Conservation (phyloP, 2,888 invertebrate species). For the Formica aserva region DNA sequence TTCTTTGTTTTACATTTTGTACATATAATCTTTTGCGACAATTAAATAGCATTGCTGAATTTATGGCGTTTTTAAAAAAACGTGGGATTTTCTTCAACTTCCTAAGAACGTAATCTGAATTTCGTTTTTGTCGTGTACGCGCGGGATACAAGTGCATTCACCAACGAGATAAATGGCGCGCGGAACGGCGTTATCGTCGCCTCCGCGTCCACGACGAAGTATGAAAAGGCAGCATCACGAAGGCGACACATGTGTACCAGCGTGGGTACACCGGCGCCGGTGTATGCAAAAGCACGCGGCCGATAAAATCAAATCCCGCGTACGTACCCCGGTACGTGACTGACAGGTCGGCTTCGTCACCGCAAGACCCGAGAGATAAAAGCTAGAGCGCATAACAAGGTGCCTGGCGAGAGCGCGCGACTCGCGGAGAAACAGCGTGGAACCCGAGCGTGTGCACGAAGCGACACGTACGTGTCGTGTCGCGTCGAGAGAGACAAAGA, state of each 20-base stretch:
- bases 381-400: conserved; percentile 79
- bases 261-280: conserved; percentile 46
- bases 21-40: neutral
- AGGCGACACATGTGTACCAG: conserved; percentile 68
- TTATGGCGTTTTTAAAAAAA: neutral
- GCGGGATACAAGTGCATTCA: conserved; percentile 27
- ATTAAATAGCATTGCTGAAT: conserved; percentile 12
- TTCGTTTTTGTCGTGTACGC: neutral
- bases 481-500: neutral
- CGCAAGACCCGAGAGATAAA: conserved; percentile 80
- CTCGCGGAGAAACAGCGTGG: conserved; percentile 36
- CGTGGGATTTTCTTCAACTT: neutral
- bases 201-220: conserved; percentile 33
- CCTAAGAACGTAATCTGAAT: conserved; percentile 8
- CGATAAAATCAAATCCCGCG: conserved; percentile 82
- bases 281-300: conserved; percentile 66
- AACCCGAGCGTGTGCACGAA: conserved; percentile 28
- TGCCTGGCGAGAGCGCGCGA: conserved; percentile 71
- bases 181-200: conserved; percentile 49
- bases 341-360: conserved; percentile 81
- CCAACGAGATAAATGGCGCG: conserved; percentile 43
- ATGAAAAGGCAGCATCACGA: conserved; percentile 52
- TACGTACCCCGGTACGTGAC: conserved; percentile 75
- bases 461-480: conserved; percentile 32
- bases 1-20: neutral